These are phyloP conservation scores for Rotaria sp. DNA, from an alignment of 2,888 invertebrate genomes.

Conservation along the genomic window DNA sequence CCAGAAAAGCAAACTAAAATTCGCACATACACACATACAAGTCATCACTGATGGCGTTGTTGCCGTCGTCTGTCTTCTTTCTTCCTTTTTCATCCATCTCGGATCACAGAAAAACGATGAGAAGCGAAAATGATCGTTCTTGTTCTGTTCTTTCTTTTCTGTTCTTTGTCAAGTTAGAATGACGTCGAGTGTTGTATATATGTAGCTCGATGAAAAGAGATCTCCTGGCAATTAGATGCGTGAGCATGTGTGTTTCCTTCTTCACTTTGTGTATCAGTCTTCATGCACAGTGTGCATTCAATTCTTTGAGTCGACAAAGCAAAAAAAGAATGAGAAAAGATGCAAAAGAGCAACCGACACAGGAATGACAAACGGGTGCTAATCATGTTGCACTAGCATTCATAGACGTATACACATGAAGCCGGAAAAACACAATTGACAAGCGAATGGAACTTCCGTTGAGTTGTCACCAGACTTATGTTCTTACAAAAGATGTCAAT, in stretches of 20 bases:
- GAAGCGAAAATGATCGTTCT: background rate
- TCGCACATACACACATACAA: background rate
- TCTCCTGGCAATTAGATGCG: background rate
- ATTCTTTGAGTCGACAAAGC: background rate
- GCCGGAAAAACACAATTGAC: conserved; percentile 19
- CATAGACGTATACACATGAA: background rate
- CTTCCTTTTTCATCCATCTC: background rate
- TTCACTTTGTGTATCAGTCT: background rate
- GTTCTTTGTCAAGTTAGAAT: background rate
- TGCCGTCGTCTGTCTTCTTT: background rate
- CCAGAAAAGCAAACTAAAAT: background rate
- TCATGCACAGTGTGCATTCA: background rate
- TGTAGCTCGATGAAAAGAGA: background rate
- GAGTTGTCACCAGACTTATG: background rate
- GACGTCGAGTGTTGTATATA: background rate
- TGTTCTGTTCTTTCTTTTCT: background rate
- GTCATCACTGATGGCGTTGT: background rate
- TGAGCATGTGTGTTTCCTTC: background rate
- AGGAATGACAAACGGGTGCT: background rate
- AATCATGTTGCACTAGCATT: background rate
- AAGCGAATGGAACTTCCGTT: conserved; percentile 5
- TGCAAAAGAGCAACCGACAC: background rate
- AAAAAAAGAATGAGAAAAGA: background rate
- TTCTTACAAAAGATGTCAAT: background rate
- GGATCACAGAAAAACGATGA: background rate